Percentiles rank a stretch among this genome's conserved stretches.
Conservation (phyloP, 2,797 vertebrate species). For the Podargus strigoides region DNA sequence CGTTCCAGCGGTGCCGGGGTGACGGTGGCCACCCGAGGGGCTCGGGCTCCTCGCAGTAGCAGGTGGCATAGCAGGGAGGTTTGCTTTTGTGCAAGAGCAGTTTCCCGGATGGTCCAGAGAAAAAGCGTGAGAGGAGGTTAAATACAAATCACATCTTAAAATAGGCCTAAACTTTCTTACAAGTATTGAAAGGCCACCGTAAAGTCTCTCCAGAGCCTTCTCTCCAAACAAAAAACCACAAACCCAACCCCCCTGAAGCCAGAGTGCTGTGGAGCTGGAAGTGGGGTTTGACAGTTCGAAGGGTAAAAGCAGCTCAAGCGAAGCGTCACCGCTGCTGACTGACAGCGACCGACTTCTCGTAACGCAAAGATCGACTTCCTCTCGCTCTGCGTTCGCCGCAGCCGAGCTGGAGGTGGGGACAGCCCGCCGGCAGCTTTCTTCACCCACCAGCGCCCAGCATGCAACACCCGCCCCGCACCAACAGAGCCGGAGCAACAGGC, state of each 20-base stretch:
- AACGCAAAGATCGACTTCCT: neutral
- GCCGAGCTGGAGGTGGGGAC: slow-evolving; percentile 26
- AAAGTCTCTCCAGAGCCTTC: too few species aligned
- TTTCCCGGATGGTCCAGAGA: neutral
- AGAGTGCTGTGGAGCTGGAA: neutral
- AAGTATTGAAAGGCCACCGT: too few species aligned
- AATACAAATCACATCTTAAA: slow-evolving; percentile 47
- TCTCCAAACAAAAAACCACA: too few species aligned
- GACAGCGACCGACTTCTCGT: neutral
- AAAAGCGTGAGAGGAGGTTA: neutral
- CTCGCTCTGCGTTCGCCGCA: neutral
- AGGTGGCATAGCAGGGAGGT: neutral
- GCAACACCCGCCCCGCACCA: neutral
- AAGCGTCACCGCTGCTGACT: neutral
- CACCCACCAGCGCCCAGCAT: neutral
- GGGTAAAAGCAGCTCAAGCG: neutral
- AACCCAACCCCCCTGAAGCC: neutral
- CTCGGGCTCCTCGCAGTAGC: accelerated
- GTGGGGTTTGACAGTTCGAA: neutral
- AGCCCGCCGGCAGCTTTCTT: neutral
- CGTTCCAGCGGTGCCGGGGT: accelerated
- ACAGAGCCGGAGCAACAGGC: slow-evolving; percentile 40
- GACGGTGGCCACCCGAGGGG: accelerated
- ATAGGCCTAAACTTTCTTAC: neutral
- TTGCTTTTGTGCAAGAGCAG: neutral